Evolutionary conservation across 37 sponge, comb jelly and placozoan genomes (phyloP).

Genomic region (Dysidea cf. avara): DNA sequence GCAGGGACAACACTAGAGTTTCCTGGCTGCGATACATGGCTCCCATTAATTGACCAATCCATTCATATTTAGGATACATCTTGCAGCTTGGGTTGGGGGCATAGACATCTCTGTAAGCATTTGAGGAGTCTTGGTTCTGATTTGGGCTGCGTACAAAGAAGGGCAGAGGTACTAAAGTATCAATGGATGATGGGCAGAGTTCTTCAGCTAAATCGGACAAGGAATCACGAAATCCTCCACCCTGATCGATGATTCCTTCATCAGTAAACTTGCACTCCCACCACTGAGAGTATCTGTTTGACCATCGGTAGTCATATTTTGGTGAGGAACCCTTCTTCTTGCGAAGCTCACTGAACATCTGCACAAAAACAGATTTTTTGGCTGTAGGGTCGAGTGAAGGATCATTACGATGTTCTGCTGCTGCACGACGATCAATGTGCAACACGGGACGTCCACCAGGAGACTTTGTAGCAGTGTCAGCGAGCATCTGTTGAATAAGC

Average conservation of each 20-base stretch:
- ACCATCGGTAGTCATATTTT: slow-evolving; percentile 72
- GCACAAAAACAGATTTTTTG: slow-evolving; percentile 73
- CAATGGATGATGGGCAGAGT: slow-evolving; percentile 72
- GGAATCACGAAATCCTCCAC: slow-evolving; percentile 93
- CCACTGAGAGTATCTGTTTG: slow-evolving; percentile 80
- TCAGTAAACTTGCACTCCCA: slow-evolving; percentile 91
- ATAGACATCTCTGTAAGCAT: slow-evolving; percentile 81
- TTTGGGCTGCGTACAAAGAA: slow-evolving; percentile 89
- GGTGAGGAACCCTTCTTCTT: slow-evolving; percentile 46
- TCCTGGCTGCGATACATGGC: slow-evolving; percentile 82
- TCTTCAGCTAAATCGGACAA: slow-evolving; percentile 86
- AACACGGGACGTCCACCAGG: slow-evolving; percentile 47
- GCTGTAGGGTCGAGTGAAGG: slow-evolving; percentile 67
- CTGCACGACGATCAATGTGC: slow-evolving; percentile 77
- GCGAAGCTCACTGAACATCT: slow-evolving; percentile 61
- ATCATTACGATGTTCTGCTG: slow-evolving; percentile 66
- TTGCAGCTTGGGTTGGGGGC: slow-evolving; percentile 83
- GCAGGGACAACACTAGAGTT: slow-evolving; percentile 74
- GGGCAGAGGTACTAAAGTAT: slow-evolving; percentile 63
- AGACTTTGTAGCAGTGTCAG: slow-evolving; percentile 30
- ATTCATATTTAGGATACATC: slow-evolving; percentile 48
- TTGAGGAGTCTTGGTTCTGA: slow-evolving; percentile 88
- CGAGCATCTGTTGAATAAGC: slow-evolving; percentile 57
- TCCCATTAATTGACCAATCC: slow-evolving; percentile 90
- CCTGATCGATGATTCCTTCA: slow-evolving; percentile 94